Evolutionary conservation across 2,888 invertebrate species (phyloP), one percentile per base, ranked within the genome.

Genomic region (Plebejus argus): DNA sequence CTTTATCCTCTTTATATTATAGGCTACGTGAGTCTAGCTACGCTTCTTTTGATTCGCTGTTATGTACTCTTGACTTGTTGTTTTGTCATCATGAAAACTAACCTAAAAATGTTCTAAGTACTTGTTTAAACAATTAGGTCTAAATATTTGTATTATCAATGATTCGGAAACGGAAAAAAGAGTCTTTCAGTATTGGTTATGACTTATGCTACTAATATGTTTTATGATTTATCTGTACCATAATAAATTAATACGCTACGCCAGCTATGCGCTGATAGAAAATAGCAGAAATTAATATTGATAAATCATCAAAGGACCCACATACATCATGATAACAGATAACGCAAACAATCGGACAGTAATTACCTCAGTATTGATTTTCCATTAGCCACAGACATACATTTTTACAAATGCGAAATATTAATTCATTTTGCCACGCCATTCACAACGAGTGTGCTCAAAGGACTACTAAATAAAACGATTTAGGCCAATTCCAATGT

Each of bases 311-410:
- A 71, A 71, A 71, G 71, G 35, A 20, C 72, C 72, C 23, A 39
- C 72, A 71, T 71, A 72, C 23, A 23, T 53, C 74, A 49, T 10
- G 74, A 74, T 74, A 74, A 28, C 74, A 74, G 74, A 49, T 74
- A 74, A 74, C 74, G 53, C 49, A 72, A 72, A 49, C 74, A 74
- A 74, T 74, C 33, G 53, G 74, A 74, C 39, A 72, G 49, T 49
- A 74, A 74, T 49, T 49, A 74, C 45, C 53, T 4, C 45, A 15
- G 28, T 74, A 74, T 74, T 74, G 74, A 74, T 74, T 74, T 74
- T 49, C 53, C 74, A 74, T 74, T 74, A 74, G 20, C 74, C 49
- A 18, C 39, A 72, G 45, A 71, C 39, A 70, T 49, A 49, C n/a
- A 49, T 74, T 74, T 74, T 49, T 74, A 49, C 28, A 53, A 33